Conservation (phyloP, 2,797 vertebrate species). For the Lindbergichthys nudifrons region DNA sequence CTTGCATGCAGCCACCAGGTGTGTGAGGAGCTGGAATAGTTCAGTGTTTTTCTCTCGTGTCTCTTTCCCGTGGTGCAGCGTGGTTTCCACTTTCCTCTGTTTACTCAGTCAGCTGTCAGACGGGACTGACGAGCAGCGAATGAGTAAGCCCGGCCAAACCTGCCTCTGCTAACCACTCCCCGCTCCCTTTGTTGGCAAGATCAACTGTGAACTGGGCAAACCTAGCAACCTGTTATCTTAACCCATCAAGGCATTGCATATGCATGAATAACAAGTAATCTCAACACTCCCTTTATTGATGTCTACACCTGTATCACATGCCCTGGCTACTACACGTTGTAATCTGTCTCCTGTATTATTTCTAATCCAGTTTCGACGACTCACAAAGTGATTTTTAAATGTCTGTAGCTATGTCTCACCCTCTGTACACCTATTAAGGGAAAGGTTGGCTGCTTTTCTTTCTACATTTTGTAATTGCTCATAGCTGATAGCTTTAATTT, state of each 20-base stretch:
- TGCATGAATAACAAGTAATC: not conserved
- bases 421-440: slow-evolving; percentile 26
- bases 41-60: accelerated
- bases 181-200: slow-evolving; percentile 36
- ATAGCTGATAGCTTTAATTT: not conserved
- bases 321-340: not conserved
- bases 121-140: slow-evolving; percentile 46
- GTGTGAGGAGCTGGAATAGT: slow-evolving; percentile 23
- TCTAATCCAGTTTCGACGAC: slow-evolving; percentile 25
- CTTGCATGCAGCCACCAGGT: slow-evolving; percentile 12
- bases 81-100: slow-evolving; percentile 28
- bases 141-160: slow-evolving; percentile 39
- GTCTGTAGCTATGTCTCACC: slow-evolving; percentile 6
- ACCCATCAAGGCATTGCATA: not conserved
- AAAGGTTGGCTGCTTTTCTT: not conserved
- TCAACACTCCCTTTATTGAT: slow-evolving; percentile 6
- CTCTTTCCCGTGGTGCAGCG: not conserved
- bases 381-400: not conserved
- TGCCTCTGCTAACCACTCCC: slow-evolving; percentile 44
- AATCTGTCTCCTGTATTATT: slow-evolving; percentile 4
- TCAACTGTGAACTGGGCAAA: not conserved
- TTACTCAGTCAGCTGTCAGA: slow-evolving; percentile 64
- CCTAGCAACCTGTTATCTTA: slow-evolving; percentile 7
- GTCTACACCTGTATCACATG: not conserved
- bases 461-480: not conserved